A percentile compares a stretch with the other conserved stretches of the same genome.
Evolutionary conservation across 2,888 invertebrate genomes (phyloP).

Genomic region (Octonoba sinensis): DNA sequence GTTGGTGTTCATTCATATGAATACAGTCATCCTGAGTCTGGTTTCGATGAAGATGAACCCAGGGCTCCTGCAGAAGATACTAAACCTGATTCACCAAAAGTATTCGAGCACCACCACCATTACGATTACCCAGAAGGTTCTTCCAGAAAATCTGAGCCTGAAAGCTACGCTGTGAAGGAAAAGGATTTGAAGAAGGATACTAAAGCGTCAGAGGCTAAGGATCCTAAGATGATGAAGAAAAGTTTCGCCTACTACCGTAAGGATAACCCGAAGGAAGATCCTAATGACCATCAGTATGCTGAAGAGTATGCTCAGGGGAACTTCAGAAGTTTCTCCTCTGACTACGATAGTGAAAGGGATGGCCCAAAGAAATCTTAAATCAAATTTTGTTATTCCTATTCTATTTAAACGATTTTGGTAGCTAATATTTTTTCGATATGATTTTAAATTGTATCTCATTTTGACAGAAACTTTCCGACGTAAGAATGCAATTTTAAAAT

Average conservation of each 20-base stretch:
- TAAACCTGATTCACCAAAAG: slow-evolving; percentile 14
- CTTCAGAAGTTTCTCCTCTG: slow-evolving; percentile 59
- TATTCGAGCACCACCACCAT: slow-evolving; percentile 31
- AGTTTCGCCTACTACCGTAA: slow-evolving; percentile 61
- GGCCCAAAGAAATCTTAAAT: slow-evolving; percentile 42
- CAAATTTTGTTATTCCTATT: neutral
- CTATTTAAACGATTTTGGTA: too few species aligned
- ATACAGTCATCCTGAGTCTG: slow-evolving; percentile 38
- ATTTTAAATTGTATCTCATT: too few species aligned
- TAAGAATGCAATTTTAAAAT: too few species aligned
- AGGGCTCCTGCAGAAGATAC: neutral
- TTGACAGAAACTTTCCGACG: too few species aligned
- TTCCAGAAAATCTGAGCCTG: slow-evolving; percentile 7
- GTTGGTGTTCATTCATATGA: slow-evolving; percentile 38
- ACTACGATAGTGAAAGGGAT: slow-evolving; percentile 62
- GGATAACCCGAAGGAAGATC: slow-evolving; percentile 55
- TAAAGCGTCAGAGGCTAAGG: slow-evolving; percentile 24
- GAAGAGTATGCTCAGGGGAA: slow-evolving; percentile 62
- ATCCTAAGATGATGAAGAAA: slow-evolving; percentile 55
- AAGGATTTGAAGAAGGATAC: slow-evolving; percentile 9
- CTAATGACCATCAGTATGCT: slow-evolving; percentile 55
- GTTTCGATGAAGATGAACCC: slow-evolving; percentile 15
- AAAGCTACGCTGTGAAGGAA: slow-evolving; percentile 10
- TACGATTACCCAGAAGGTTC: slow-evolving; percentile 21
- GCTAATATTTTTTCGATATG: too few species aligned